Evolutionary conservation across 1,140 invertebrate genomes (phyloP).

Genomic region (Holotrichia oblita): DNA sequence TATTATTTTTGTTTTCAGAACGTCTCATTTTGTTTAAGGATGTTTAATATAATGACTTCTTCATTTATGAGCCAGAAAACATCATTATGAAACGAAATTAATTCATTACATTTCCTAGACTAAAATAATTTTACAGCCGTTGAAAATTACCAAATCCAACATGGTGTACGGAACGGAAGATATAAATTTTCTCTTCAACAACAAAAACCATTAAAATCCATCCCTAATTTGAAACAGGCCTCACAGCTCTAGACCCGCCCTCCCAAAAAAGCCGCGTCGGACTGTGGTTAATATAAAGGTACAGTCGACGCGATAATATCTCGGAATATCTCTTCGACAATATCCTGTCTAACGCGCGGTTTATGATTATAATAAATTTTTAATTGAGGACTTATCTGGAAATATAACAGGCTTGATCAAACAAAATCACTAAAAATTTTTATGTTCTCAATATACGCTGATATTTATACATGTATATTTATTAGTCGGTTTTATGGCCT

Average conservation of each 20-base stretch:
- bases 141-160: slow-evolving; percentile 27
- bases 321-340: not conserved
- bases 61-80: slow-evolving; percentile 7
- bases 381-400: not conserved
- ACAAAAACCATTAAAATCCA: slow-evolving; percentile 36
- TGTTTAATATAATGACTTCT: slow-evolving; percentile 2
- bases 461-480: too few relatives aligned
- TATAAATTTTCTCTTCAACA: slow-evolving; percentile 36
- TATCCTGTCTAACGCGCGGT: not conserved
- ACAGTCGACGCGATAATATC: not conserved
- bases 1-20: not conserved
- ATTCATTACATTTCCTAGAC: slow-evolving; percentile 6
- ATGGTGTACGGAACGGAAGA: slow-evolving; percentile 33
- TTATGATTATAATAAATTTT: slow-evolving; percentile 14
- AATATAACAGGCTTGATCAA: slow-evolving; percentile 13
- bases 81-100: slow-evolving; percentile 13
- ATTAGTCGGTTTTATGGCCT: slow-evolving; percentile 7
- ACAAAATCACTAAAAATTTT: not conserved
- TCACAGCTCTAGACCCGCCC: slow-evolving; percentile 20
- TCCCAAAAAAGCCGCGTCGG: not conserved
- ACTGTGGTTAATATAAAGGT: not conserved
- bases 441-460: not conserved
- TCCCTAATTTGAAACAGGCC: slow-evolving; percentile 36
- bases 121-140: slow-evolving; percentile 25
- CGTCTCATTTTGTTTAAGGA: not conserved